phyloP scores from a whole-genome alignment of 2,888 invertebrate genomes.

The Drosophila affinis region DNA sequence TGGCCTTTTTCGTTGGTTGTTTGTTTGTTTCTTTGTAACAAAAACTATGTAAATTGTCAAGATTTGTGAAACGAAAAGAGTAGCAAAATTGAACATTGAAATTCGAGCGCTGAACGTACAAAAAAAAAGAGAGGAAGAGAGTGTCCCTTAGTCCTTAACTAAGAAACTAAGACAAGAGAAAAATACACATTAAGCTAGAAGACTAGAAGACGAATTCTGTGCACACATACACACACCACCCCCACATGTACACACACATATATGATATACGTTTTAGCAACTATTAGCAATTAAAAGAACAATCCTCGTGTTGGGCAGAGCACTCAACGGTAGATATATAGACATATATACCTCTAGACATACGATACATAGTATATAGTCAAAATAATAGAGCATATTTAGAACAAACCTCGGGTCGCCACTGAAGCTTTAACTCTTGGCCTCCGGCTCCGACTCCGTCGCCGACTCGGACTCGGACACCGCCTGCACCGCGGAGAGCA shows the following conservation, averaged over 20 bases:
- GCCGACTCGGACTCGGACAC: background rate
- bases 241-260: conserved; percentile 10
- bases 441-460: background rate
- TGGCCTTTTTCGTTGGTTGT: conserved; percentile 23
- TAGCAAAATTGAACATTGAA: conserved; percentile 65
- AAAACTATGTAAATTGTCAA: conserved; percentile 54
- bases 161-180: conserved; percentile 54
- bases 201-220: conserved; percentile 56
- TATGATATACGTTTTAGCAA: conserved; percentile 16
- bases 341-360: conserved; percentile 17
- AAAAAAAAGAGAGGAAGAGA: conserved; percentile 58
- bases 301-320: conserved; percentile 39
- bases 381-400: conserved; percentile 24
- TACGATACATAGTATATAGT: conserved; percentile 14
- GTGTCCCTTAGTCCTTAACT: conserved; percentile 37
- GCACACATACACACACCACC: conserved; percentile 32
- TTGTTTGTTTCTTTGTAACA: conserved; percentile 33
- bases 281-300: conserved; percentile 49
- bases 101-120: conserved; percentile 84
- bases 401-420: conserved; percentile 48
- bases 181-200: conserved; percentile 50
- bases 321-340: conserved; percentile 16
- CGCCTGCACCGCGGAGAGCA: background rate
- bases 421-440: conserved; percentile 46
- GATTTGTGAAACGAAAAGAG: conserved; percentile 55